Evolutionary conservation across 2,888 invertebrate species (phyloP).

Genomic region (Habroteleia sp.): DNA sequence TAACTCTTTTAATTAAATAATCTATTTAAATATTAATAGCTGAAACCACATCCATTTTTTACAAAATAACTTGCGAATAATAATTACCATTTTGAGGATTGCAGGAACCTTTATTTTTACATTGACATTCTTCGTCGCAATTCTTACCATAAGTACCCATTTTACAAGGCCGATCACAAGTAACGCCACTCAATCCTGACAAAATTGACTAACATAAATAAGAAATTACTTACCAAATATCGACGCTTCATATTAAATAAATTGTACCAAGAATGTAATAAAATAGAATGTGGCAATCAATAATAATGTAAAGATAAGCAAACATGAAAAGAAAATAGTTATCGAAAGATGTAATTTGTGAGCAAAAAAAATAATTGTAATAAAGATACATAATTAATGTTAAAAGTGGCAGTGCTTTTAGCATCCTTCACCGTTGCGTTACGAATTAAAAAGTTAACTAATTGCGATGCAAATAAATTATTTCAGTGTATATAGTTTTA

Average conservation of each 20-base stretch:
- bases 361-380: background rate
- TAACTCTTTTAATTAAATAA: too few relatives aligned
- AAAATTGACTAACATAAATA: constrained; percentile 34
- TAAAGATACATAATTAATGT: constrained; percentile 4
- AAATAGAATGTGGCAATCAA: background rate
- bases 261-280: constrained; percentile 10
- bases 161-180: constrained; percentile 53
- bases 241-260: background rate
- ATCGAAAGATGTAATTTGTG: too few relatives aligned
- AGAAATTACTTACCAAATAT: constrained; percentile 45
- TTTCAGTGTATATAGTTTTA: too few relatives aligned
- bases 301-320: background rate
- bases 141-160: constrained; percentile 45
- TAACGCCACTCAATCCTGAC: constrained; percentile 31
- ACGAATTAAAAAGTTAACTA: constrained; percentile 22
- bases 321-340: background rate
- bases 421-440: constrained; percentile 41
- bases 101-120: constrained; percentile 91
- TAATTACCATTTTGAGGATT: constrained; percentile 89
- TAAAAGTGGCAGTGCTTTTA: constrained; percentile 24
- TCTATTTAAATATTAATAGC: background rate
- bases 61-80: background rate
- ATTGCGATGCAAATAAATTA: constrained; percentile 12
- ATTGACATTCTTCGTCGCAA: constrained; percentile 85
- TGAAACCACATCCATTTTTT: constrained; percentile 7